Percentiles rank a stretch among this genome's conserved stretches.
Conservation (phyloP, 2,797 vertebrate genomes). For the Etheostoma perlongum region DNA sequence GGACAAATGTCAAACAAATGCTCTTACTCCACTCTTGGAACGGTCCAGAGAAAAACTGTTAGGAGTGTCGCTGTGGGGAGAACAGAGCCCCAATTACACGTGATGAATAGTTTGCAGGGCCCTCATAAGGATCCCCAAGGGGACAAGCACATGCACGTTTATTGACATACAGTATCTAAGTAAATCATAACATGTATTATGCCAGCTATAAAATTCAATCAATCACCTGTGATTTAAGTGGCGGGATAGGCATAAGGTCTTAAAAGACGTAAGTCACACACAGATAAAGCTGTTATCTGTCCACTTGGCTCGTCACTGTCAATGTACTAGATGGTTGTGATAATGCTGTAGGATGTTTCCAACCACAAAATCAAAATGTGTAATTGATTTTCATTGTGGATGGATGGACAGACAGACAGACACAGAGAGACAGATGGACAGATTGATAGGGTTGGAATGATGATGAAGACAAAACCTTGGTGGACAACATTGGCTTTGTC, state of each 20-base stretch:
- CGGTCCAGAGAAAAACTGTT: slow-evolving; percentile 62
- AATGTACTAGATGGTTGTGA: slow-evolving; percentile 38
- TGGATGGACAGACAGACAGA: slow-evolving; percentile 2
- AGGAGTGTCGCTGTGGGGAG: slow-evolving; percentile 65
- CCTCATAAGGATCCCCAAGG: slow-evolving; percentile 51
- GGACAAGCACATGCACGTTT: slow-evolving; percentile 36
- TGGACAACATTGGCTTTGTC: slow-evolving; percentile 19
- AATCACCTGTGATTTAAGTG: slow-evolving; percentile 25
- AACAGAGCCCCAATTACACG: slow-evolving; percentile 68
- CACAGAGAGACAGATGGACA: slow-evolving; percentile 6
- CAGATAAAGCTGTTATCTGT: slow-evolving; percentile 34
- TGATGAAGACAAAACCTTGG: slow-evolving; percentile 22
- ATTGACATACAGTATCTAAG: slow-evolving; percentile 42
- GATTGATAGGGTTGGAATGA: slow-evolving; percentile 9
- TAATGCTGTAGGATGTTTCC: slow-evolving; percentile 47
- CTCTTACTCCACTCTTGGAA: slow-evolving; percentile 78
- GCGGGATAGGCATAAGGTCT: slow-evolving; percentile 12
- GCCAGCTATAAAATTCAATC: slow-evolving; percentile 35
- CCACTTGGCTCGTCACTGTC: slow-evolving; percentile 24
- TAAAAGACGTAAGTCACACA: slow-evolving; percentile 21
- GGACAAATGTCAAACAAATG: slow-evolving; percentile 88
- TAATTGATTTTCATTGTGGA: slow-evolving; percentile 36
- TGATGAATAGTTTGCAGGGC: slow-evolving; percentile 69
- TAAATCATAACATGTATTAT: slow-evolving; percentile 50
- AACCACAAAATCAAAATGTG: slow-evolving; percentile 42